Percentiles rank a stretch among this genome's conserved stretches.
phyloP scores from a whole-genome alignment of 1,140 invertebrate genomes.

The Orussus abietinus region DNA sequence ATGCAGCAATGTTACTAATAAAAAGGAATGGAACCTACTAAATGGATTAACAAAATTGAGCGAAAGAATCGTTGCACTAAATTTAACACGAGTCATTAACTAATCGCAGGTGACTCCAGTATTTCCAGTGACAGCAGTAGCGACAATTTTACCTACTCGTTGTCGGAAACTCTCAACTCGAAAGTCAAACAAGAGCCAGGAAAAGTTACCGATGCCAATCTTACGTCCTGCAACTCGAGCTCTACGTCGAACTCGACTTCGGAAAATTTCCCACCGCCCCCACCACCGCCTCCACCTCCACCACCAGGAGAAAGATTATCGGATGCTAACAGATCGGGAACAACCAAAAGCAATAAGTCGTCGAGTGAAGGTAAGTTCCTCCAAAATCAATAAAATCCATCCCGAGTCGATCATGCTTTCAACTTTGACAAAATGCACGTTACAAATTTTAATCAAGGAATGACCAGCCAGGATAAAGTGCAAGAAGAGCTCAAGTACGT shows the following conservation, averaged over 20 bases:
- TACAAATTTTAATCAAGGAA: conserved; percentile 27
- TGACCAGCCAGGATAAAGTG: conserved; percentile 52
- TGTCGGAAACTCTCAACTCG: conserved; percentile 1
- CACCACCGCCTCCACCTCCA: conserved; percentile 33
- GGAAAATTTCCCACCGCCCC: conserved; percentile 27
- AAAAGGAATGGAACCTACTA: no score
- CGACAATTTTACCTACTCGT: background rate
- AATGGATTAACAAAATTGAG: no score
- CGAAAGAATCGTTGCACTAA: no score
- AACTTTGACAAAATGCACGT: conserved; percentile 33
- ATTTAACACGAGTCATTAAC: no score
- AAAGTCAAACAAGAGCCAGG: background rate
- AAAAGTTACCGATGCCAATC: background rate
- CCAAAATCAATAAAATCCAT: conserved; percentile 2
- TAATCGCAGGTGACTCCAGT: conserved; percentile 5
- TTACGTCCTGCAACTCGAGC: background rate
- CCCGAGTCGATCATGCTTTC: background rate
- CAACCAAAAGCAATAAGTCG: conserved; percentile 24
- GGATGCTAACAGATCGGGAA: conserved; percentile 24
- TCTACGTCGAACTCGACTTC: conserved; percentile 1
- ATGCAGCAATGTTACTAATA: no score
- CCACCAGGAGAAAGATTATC: conserved; percentile 30
- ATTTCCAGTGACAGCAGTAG: conserved; percentile 3
- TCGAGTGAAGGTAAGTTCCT: conserved; percentile 13
- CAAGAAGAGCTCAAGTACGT: conserved; percentile 69